phyloP scores from a whole-genome alignment of 2,113 vertebrate species.

The Ascaphus truei region DNA sequence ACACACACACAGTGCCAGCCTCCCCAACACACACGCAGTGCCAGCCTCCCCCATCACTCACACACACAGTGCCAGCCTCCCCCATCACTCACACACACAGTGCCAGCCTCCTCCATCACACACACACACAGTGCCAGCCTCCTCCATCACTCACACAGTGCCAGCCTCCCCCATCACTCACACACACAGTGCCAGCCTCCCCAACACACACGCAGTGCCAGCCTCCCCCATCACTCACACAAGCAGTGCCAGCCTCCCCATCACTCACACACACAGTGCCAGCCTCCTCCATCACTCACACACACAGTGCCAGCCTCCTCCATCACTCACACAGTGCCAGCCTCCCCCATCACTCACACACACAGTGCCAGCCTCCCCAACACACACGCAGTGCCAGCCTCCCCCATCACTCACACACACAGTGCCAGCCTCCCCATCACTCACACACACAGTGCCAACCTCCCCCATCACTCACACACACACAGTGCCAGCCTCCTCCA shows the following conservation, averaged over 20 bases:
- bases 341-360: conserved; percentile 2
- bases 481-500: neutral
- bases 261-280: neutral
- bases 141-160: conserved; percentile 8
- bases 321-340: conserved; percentile 12
- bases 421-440: too few species aligned
- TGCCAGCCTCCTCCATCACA: neutral
- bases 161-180: neutral
- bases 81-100: neutral
- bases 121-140: neutral
- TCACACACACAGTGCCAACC: neutral
- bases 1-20: neutral
- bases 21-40: neutral
- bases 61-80: too few species aligned
- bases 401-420: conserved; percentile 6
- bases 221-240: conserved; percentile 4
- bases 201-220: neutral
- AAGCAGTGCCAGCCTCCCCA: too few species aligned
- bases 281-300: neutral
- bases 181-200: neutral
- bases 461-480: neutral
- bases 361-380: neutral
- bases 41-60: neutral
- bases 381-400: neutral
- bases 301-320: neutral